Conservation (phyloP, 35 echinoderm and acorn worm species). For the Diadema setosum region DNA sequence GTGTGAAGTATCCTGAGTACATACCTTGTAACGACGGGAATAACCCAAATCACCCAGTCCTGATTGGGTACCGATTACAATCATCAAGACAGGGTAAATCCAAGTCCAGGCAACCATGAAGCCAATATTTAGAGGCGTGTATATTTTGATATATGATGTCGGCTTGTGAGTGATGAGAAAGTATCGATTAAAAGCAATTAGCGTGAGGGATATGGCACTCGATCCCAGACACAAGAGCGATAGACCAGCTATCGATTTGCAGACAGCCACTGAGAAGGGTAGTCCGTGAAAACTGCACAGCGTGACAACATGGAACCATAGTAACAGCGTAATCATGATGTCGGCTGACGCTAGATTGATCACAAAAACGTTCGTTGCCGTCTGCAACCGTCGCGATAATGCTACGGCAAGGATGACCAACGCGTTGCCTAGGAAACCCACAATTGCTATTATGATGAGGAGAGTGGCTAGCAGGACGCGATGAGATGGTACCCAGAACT, state of each 20-base stretch:
- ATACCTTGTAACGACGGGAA: slow-evolving; percentile 45
- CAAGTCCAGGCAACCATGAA: slow-evolving; percentile 29
- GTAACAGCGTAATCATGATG: slow-evolving; percentile 16
- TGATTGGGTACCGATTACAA: slow-evolving; percentile 18
- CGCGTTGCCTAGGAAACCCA: slow-evolving; percentile 55
- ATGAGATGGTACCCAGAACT: neutral
- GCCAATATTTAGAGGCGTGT: slow-evolving; percentile 28
- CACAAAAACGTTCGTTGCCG: slow-evolving; percentile 74
- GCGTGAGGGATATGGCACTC: slow-evolving; percentile 50
- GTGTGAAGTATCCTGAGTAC: slow-evolving; percentile 3
- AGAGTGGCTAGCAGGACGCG: slow-evolving; percentile 34
- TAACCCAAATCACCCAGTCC: slow-evolving; percentile 48
- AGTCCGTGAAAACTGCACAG: slow-evolving; percentile 4
- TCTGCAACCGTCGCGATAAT: slow-evolving; percentile 42
- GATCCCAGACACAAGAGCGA: slow-evolving; percentile 41
- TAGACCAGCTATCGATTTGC: slow-evolving; percentile 1
- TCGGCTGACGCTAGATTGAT: slow-evolving; percentile 76
- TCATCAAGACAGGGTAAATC: slow-evolving; percentile 44
- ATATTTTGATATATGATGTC: slow-evolving; percentile 31
- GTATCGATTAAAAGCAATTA: slow-evolving; percentile 61
- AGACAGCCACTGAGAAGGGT: neutral
- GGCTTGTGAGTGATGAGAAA: slow-evolving; percentile 49
- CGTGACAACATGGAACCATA: slow-evolving; percentile 44
- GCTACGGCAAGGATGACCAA: slow-evolving; percentile 63
- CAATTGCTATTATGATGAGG: slow-evolving; percentile 23